These are phyloP conservation scores for Solenodon paradoxus DNA, from an alignment of 2,113 vertebrate species.

Conservation along the genomic window DNA sequence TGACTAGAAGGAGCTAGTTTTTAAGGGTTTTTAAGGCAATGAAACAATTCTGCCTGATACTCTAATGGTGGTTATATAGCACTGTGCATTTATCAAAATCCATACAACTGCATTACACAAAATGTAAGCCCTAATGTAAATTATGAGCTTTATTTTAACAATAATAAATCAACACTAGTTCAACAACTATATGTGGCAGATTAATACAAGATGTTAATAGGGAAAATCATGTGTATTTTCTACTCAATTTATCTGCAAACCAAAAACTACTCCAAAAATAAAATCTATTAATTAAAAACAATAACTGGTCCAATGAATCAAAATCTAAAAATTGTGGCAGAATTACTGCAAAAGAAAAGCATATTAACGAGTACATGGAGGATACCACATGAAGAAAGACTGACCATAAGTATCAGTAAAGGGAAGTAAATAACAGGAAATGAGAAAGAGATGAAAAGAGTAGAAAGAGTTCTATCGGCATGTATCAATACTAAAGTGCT, in stretches of 20 bases:
- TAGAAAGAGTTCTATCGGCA: background rate
- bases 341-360: background rate
- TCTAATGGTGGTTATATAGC: rapidly evolving
- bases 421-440: background rate
- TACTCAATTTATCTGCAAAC: background rate
- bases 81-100: background rate
- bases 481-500: background rate
- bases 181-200: background rate
- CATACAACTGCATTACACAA: background rate
- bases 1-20: background rate
- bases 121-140: background rate
- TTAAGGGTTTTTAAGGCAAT: background rate
- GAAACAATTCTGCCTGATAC: background rate
- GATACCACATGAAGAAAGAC: background rate
- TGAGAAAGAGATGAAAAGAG: background rate
- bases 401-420: background rate
- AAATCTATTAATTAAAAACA: background rate
- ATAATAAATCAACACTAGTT: background rate
- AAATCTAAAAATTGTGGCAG: background rate
- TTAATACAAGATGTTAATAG: background rate
- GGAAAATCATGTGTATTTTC: background rate
- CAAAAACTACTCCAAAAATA: background rate
- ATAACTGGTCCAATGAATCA: background rate
- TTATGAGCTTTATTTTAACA: background rate
- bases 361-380: background rate